A percentile compares a stretch with the other conserved stretches of the same genome.
Evolutionary conservation across 2,797 vertebrate species (phyloP).

Genomic region (Nyctibius grandis): DNA sequence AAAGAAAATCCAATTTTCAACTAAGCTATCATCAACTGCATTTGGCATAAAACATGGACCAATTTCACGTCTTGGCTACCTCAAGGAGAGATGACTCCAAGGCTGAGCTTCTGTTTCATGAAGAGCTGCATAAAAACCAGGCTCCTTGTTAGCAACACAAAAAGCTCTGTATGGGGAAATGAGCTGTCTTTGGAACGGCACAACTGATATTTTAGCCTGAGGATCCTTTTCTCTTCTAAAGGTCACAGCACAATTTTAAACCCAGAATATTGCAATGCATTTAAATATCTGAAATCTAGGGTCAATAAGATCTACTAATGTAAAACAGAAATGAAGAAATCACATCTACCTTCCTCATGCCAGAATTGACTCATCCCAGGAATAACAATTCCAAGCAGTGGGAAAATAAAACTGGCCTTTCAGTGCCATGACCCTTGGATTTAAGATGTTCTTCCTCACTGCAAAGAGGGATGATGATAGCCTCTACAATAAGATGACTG

Average conservation of each 20-base stretch:
- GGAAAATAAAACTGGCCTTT: background rate
- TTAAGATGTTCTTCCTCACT: background rate
- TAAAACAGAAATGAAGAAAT: slow-evolving; percentile 28
- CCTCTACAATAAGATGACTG: background rate
- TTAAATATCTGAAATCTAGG: background rate
- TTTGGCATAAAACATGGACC: slow-evolving; percentile 9
- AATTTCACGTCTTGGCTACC: background rate
- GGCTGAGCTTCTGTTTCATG: background rate
- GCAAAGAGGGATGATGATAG: background rate
- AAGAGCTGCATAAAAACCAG: background rate
- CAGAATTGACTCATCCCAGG: background rate
- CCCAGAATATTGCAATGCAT: background rate
- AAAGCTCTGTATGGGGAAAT: slow-evolving; percentile 14
- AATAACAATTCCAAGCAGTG: background rate
- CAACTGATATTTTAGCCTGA: slow-evolving; percentile 32
- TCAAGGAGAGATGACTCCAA: slow-evolving; percentile 8
- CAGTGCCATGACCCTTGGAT: background rate
- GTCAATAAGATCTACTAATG: background rate
- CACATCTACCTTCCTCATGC: background rate
- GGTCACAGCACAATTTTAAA: slow-evolving; percentile 17
- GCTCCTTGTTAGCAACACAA: slow-evolving; percentile 23
- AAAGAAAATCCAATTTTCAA: slow-evolving; percentile 35
- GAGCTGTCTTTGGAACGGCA: slow-evolving; percentile 20
- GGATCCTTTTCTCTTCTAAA: slow-evolving; percentile 31
- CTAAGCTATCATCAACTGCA: background rate